phyloP scores from a whole-genome alignment of 2,888 invertebrate species.

The Thymelicus sylvestris region DNA sequence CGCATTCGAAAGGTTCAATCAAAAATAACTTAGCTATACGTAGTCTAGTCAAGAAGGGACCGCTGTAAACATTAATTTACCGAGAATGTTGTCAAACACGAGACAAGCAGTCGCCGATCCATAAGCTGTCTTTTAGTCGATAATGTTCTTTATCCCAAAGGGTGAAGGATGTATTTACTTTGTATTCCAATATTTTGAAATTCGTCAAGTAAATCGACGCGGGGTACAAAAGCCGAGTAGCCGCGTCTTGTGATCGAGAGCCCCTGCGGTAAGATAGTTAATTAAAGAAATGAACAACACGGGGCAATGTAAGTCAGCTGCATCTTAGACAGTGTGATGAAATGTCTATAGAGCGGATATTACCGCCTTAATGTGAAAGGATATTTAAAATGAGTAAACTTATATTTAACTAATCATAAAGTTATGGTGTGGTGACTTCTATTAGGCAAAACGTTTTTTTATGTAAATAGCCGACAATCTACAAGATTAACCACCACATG shows the following conservation, averaged over 20 bases:
- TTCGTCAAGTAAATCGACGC: conserved; percentile 55
- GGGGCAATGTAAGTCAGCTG: conserved; percentile 78
- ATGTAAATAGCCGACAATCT: too few relatives aligned
- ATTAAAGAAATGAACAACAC: conserved; percentile 82
- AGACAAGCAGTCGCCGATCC: conserved; percentile 75
- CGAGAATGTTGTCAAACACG: conserved; percentile 67
- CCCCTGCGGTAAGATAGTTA: conserved; percentile 78
- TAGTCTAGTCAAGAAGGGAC: not conserved
- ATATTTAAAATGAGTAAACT: not conserved
- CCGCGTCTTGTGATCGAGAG: conserved; percentile 78
- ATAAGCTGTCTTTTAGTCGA: not conserved
- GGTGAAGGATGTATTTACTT: conserved; percentile 55
- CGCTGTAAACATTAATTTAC: conserved; percentile 42
- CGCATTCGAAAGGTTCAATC: not conserved
- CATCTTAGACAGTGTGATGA: conserved; percentile 63
- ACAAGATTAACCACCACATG: too few relatives aligned
- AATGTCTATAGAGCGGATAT: conserved; percentile 27
- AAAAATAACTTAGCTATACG: not conserved
- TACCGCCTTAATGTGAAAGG: conserved; percentile 9
- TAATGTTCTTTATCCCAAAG: conserved; percentile 49
- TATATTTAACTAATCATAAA: not conserved
- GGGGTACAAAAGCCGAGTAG: conserved; percentile 77
- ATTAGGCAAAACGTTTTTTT: not conserved
- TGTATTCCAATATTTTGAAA: conserved; percentile 42
- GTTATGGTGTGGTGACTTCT: not conserved